A percentile compares a stretch with the other conserved stretches of the same genome.
Evolutionary conservation across 2,797 vertebrate species (phyloP).

Genomic region (Tragelaphus eurycerus): DNA sequence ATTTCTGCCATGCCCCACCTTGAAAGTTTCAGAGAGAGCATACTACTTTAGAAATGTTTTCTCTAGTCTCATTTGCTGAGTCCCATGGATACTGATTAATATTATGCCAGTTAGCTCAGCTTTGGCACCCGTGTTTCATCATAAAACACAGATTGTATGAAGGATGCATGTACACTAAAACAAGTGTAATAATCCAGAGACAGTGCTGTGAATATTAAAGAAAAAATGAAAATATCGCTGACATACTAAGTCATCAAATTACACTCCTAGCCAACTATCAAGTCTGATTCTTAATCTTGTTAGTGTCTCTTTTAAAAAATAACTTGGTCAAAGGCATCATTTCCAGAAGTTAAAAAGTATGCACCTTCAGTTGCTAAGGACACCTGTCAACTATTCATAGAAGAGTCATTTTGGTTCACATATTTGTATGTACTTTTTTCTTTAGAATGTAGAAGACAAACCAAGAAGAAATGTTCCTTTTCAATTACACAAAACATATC

Average conservation of each 20-base stretch:
- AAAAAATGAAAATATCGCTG: neutral
- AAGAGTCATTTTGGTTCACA: neutral
- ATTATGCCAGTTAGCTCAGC: neutral
- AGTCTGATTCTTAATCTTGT: neutral
- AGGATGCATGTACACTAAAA: neutral
- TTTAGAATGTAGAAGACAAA: neutral
- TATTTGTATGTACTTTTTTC: neutral
- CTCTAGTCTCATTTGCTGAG: neutral
- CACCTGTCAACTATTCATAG: neutral
- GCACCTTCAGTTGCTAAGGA: neutral
- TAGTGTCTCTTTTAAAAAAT: neutral
- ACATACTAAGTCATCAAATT: neutral
- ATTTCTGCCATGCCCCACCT: neutral
- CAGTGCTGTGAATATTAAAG: neutral
- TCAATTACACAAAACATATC: neutral
- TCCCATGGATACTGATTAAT: neutral
- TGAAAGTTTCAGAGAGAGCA: neutral
- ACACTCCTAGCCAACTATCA: neutral
- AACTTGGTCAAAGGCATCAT: neutral
- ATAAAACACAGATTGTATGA: neutral
- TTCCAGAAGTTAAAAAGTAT: neutral
- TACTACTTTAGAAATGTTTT: neutral
- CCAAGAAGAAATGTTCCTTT: neutral
- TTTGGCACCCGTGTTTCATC: neutral
- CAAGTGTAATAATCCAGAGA: neutral